Evolutionary conservation across 2,797 vertebrate genomes (phyloP), one percentile per base, ranked within the genome.

Genomic region (Paramormyrops hopkinsi): DNA sequence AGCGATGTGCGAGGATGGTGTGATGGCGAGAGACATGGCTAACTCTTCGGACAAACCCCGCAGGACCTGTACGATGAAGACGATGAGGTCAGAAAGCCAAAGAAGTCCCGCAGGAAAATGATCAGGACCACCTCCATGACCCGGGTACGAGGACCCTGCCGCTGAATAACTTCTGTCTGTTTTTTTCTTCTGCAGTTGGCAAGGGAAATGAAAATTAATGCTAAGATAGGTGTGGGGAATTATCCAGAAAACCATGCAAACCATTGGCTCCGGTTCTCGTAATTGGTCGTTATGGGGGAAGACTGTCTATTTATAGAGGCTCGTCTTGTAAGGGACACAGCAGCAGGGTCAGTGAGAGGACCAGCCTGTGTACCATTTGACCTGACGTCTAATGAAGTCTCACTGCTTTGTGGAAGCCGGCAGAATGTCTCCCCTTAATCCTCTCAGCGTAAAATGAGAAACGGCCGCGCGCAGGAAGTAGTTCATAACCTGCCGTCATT

Each of bases 51-150:
- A 17, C 19, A 2, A 46, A 14, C 50, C 44, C 76, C 84, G 41
- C 69, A 93, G 92, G 92, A 92, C 89, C 88, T 93, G 22, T 92
- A 93, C 51, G 92, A 93, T 89, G 92, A 93, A 87, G 92, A 93
- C 6, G 92, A 92, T 44, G 92, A 93, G 46, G 84, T 93, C 46
- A 90, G 91, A 51, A 92, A 92, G 62, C 89, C 90, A 12, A 93
- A 93, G 90, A 92, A 93, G 46, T 87, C 90, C 8, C 89, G 87
- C 2, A 88, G 92, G 82, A 93, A 93, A 86, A 89, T 92, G 88
- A 89, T 90, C 76, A 90, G 91, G 22, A 91, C 90, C 29, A 92
- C 92, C 0, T 93, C 92, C 0, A 91, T 93, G 54, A 92, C 86
- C 3, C 89, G 91, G 59, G 92, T 93, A 90, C 89, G 48, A 33